Conservation (phyloP, 2,888 invertebrate species). For the Hybos culiciformis region DNA sequence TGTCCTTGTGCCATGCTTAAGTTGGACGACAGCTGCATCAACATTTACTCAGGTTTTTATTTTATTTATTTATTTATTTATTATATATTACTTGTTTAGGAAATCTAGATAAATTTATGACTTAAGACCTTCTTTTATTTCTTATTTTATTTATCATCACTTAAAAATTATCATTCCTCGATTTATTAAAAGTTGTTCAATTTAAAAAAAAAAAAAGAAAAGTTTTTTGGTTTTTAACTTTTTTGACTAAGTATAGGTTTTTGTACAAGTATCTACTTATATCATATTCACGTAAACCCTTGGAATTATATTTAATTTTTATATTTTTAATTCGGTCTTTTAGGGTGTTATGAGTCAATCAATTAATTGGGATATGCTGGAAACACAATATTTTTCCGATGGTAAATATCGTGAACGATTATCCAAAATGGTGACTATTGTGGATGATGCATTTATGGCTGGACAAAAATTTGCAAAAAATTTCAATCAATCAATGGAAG, state of each 20-base stretch:
- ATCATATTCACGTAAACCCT: too few relatives aligned
- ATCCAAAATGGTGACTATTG: conserved; percentile 71
- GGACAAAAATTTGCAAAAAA: conserved; percentile 60
- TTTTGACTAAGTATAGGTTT: too few relatives aligned
- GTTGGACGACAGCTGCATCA: conserved; percentile 93
- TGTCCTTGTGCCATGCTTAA: conserved; percentile 86
- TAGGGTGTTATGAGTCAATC: conserved; percentile 92
- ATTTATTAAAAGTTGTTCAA: too few relatives aligned
- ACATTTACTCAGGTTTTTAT: conserved; percentile 75
- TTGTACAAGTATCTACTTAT: too few relatives aligned
- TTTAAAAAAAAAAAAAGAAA: too few relatives aligned
- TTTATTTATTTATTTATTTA: too few relatives aligned
- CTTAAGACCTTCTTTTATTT: too few relatives aligned
- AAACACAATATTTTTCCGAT: conserved; percentile 75
- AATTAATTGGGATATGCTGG: conserved; percentile 84
- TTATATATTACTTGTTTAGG: too few relatives aligned
- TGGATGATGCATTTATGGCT: conserved; percentile 58
- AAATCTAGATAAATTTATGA: too few relatives aligned
- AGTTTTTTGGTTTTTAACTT: too few relatives aligned
- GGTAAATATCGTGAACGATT: conserved; percentile 67
- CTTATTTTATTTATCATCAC: too few relatives aligned
- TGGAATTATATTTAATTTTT: conserved; percentile 8
- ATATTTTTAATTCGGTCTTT: conserved; percentile 14
- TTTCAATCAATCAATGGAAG: conserved; percentile 41
- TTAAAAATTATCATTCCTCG: too few relatives aligned